These are phyloP conservation scores for Chiridota heheva DNA, from an alignment of 35 echinoderm and acorn worm genomes.

Conservation along the genomic window DNA sequence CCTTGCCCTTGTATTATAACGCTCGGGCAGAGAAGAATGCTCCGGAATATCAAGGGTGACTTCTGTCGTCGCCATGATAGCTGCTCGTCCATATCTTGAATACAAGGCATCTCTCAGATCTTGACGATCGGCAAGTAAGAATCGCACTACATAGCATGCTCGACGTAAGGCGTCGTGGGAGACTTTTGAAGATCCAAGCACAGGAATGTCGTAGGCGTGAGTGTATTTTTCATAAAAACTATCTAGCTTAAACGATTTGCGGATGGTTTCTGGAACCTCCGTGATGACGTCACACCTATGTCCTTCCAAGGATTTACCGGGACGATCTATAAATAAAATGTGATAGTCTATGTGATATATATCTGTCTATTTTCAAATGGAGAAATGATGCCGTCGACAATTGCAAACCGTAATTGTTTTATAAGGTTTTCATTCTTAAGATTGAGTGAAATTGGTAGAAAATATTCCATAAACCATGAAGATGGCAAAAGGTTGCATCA, in stretches of 20 bases:
- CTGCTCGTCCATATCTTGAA: constrained; percentile 44
- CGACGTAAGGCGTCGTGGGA: constrained; percentile 25
- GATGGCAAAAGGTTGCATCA: too few relatives aligned
- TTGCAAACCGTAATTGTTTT: too few relatives aligned
- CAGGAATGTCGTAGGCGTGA: constrained; percentile 66
- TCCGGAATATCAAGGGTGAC: constrained; percentile 70
- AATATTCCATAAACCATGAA: too few relatives aligned
- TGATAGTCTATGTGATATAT: too few relatives aligned
- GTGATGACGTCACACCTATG: constrained; percentile 41
- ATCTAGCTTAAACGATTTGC: constrained; percentile 27
- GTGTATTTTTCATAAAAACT: constrained; percentile 71
- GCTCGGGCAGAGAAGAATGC: constrained; percentile 27
- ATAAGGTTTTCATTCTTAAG: too few relatives aligned
- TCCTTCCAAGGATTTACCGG: background rate
- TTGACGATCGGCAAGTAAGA: constrained; percentile 55
- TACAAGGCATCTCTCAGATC: constrained; percentile 58
- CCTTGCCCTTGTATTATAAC: constrained; percentile 43
- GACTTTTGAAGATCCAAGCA: constrained; percentile 40
- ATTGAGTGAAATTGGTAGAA: too few relatives aligned
- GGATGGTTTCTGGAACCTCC: constrained; percentile 27
- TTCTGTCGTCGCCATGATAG: constrained; percentile 50
- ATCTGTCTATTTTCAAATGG: too few relatives aligned
- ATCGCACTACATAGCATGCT: constrained; percentile 58
- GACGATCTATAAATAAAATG: too few relatives aligned
- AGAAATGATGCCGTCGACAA: too few relatives aligned